phyloP scores from a whole-genome alignment of 2,888 invertebrate genomes.

The Margaritifera margaritifera region DNA sequence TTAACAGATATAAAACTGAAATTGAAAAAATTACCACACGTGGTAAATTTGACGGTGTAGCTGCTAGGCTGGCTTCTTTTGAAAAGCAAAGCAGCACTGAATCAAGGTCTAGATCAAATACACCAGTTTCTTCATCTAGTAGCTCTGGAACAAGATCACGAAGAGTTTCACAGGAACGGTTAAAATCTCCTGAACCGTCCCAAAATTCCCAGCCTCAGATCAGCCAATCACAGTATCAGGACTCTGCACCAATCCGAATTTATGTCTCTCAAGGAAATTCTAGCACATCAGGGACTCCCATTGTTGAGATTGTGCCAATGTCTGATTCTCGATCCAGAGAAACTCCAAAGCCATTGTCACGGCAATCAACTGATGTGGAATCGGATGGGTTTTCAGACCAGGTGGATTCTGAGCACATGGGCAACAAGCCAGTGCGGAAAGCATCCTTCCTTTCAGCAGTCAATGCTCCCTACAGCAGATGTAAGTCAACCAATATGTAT shows the following conservation, averaged over 20 bases:
- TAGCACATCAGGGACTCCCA: conserved; percentile 48
- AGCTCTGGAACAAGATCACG: conserved; percentile 44
- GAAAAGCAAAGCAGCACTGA: conserved; percentile 54
- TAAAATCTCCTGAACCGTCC: conserved; percentile 28
- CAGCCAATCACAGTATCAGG: conserved; percentile 30
- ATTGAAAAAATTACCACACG: conserved; percentile 73
- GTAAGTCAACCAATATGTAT: conserved; percentile 36
- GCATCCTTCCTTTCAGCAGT: conserved; percentile 69
- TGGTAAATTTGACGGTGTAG: conserved; percentile 67
- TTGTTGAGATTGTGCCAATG: conserved; percentile 56
- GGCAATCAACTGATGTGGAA: conserved; percentile 9
- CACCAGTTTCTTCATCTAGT: conserved; percentile 24
- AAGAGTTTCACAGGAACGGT: conserved; percentile 38
- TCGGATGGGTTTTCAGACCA: conserved; percentile 12
- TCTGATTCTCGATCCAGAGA: conserved; percentile 11
- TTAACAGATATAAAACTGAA: conserved; percentile 60
- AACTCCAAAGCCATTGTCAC: conserved; percentile 9
- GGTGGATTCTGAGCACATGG: conserved; percentile 26
- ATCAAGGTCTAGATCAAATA: conserved; percentile 33
- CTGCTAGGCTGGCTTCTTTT: conserved; percentile 67
- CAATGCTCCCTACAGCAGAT: conserved; percentile 57
- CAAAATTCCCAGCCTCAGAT: conserved; percentile 29
- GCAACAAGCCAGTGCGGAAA: conserved; percentile 60
- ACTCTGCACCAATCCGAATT: conserved; percentile 52
- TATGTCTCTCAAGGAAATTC: conserved; percentile 57